phyloP scores from a whole-genome alignment of 2,113 vertebrate species.

The Phaethornis superciliosus region DNA sequence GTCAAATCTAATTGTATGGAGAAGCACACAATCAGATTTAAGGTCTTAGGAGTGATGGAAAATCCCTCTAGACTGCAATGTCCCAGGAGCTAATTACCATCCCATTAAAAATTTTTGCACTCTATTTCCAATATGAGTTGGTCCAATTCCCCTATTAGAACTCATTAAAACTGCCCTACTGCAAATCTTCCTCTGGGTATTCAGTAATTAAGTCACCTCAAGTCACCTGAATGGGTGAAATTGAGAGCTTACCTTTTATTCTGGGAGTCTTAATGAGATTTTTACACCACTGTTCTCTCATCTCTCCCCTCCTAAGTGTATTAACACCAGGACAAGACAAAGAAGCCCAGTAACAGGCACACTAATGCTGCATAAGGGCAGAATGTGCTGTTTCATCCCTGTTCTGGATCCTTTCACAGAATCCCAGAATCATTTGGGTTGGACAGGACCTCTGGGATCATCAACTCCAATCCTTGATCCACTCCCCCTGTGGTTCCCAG shows the following conservation, averaged over 20 bases:
- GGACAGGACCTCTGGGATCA: too few relatives aligned
- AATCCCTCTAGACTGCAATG: constrained; percentile 9
- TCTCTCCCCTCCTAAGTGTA: neutral
- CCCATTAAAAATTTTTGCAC: constrained; percentile 35
- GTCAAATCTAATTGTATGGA: constrained; percentile 43
- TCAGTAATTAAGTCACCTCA: constrained; percentile 28
- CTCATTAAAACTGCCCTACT: constrained; percentile 54
- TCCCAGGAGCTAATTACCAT: constrained; percentile 39
- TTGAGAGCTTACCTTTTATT: constrained; percentile 3
- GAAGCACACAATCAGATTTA: constrained; percentile 24
- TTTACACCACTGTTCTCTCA: neutral
- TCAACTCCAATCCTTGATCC: too few relatives aligned
- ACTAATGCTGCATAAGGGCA: neutral
- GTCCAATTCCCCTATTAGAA: constrained; percentile 20
- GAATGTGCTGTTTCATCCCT: neutral
- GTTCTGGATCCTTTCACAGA: neutral
- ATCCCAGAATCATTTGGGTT: too few relatives aligned
- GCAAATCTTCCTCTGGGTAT: constrained; percentile 2
- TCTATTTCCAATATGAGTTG: constrained; percentile 19
- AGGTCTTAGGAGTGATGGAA: constrained; percentile 26
- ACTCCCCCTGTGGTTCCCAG: too few relatives aligned
- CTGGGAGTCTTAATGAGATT: constrained; percentile 10
- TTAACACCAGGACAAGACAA: neutral
- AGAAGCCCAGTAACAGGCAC: neutral
- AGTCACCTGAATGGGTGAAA: constrained; percentile 2